Base-by-base conservation (phyloP, 2,888 invertebrate species). In the Synergus laeviventris region DNA sequence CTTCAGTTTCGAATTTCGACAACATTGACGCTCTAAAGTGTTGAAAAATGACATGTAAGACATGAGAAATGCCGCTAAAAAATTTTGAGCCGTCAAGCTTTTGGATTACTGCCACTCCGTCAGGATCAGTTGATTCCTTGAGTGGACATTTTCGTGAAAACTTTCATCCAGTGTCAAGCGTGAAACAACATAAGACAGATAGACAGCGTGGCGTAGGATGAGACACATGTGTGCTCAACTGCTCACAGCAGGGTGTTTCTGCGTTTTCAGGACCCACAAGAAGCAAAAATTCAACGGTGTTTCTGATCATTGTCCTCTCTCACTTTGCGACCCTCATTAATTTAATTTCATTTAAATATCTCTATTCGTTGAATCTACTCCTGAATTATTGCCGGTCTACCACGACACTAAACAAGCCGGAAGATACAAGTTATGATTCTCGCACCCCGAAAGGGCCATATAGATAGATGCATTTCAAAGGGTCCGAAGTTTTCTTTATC, bases 401-500 rank as follows among this genome's bases (percentile, higher is more conserved):
- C 24, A 24, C 16, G 45, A 49, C 31, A 45, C 21, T 14, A 62
- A 42, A 66, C 64, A 66, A 66, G n/a, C 62, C 18, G 18, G 39
- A 39, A 42, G 14, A 39, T n/a, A 38, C 5, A 21, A 56, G 56
- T 21, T 21, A 56, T 18, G 18, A 54, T 56, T 56, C 56, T 56
- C 56, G 56, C 56, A 56, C 56, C 56, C 56, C 12, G 9, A 56
- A 56, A 56, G 56, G 18, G 11, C 54, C 54, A 11, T 31, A 31
- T 2, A 42, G n/a, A n/a, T n/a, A 42, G 42, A 14, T 4, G 2
- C 16, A 24, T 74, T 54, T 74, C 36, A 77, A 74, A 76, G 62
- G 60, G 45, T 60, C 76, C 73, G 76, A 76, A 73, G 36, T 49
- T 16, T 42, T 56, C 18, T 74, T 78, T 78, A 81, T 81, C 78